phyloP scores from a whole-genome alignment of 2,888 invertebrate genomes.

The Drosophila mimetica region DNA sequence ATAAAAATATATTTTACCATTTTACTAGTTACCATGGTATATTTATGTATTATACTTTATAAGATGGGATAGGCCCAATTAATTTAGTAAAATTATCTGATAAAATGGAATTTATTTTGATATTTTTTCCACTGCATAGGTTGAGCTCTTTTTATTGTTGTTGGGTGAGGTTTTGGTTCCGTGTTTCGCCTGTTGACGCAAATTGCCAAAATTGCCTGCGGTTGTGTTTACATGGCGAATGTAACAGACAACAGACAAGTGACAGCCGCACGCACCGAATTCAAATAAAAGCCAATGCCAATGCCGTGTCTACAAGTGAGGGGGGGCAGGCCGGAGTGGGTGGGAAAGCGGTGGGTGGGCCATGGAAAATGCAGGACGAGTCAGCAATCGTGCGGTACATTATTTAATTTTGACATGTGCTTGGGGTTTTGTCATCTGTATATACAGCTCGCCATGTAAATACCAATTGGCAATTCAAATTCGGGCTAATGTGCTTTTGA shows the following conservation, averaged over 20 bases:
- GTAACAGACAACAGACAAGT: conserved; percentile 81
- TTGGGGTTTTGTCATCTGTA: conserved; percentile 71
- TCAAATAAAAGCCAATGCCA: conserved; percentile 80
- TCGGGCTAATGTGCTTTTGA: conserved; percentile 69
- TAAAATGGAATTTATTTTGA: neutral
- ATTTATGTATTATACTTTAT: no score
- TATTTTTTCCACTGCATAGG: conserved; percentile 14
- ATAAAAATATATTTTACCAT: no score
- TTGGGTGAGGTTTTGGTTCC: conserved; percentile 43
- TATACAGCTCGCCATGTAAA: conserved; percentile 31
- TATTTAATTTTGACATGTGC: conserved; percentile 81
- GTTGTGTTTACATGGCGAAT: conserved; percentile 80
- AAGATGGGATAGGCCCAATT: no score
- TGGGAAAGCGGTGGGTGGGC: neutral
- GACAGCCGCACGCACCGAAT: conserved; percentile 80
- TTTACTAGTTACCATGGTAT: no score
- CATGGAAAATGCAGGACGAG: conserved; percentile 47
- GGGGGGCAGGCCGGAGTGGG: conserved; percentile 2
- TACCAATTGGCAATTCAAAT: conserved; percentile 68
- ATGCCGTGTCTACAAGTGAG: conserved; percentile 54
- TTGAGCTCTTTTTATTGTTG: conserved; percentile 29
- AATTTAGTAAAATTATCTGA: neutral
- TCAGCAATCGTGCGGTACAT: conserved; percentile 78
- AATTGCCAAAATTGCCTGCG: conserved; percentile 80
- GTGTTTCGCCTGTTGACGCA: conserved; percentile 75